These are phyloP conservation scores for Lycocerus yunnanus DNA, from an alignment of 2,888 invertebrate species.

Conservation along the genomic window DNA sequence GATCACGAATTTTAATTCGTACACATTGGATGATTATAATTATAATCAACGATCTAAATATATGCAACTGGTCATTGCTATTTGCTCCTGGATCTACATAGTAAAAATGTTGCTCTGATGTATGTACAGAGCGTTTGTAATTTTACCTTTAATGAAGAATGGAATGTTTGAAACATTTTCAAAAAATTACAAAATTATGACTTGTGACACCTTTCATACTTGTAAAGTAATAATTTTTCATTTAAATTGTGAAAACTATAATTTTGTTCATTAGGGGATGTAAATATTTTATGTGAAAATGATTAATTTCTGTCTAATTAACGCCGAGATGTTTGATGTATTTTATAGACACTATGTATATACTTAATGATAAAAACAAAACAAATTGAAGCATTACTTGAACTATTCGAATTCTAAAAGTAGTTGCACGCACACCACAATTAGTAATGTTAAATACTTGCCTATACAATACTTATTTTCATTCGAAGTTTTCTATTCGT, in stretches of 20 bases:
- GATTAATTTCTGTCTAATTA: too few species aligned
- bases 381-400: background rate
- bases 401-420: background rate
- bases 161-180: background rate
- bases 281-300: too few species aligned
- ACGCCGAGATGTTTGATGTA: background rate
- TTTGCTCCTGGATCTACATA: background rate
- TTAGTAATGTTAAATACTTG: background rate
- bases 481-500: background rate
- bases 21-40: constrained; percentile 18
- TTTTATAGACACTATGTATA: background rate
- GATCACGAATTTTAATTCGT: constrained; percentile 35
- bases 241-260: too few species aligned
- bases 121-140: background rate
- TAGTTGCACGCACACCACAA: background rate
- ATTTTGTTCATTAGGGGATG: too few species aligned
- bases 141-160: background rate
- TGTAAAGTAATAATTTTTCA: too few species aligned
- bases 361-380: background rate
- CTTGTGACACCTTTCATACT: too few species aligned
- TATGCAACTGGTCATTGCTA: constrained; percentile 24
- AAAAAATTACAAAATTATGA: too few species aligned
- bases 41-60: constrained; percentile 21
- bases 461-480: background rate
- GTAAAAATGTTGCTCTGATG: background rate